A percentile compares a stretch with the other conserved stretches of the same genome.
Evolutionary conservation across 2,888 invertebrate genomes (phyloP).

Genomic region (Parasteatoda lunata): DNA sequence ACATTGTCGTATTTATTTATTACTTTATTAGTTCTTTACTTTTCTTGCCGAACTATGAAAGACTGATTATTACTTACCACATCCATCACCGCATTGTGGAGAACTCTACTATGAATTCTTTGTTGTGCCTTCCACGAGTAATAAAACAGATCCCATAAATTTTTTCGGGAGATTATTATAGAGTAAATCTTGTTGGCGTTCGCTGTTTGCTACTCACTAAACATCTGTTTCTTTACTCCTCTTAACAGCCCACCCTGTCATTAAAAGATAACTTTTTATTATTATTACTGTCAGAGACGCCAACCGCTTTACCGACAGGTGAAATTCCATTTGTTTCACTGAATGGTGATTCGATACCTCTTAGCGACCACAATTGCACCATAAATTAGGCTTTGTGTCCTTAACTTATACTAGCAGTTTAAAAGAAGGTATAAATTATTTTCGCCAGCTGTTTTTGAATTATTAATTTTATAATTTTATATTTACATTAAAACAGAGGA

Average conservation of each 20-base stretch:
- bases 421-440: too few relatives aligned
- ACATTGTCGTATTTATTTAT: too few relatives aligned
- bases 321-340: slow-evolving; percentile 23
- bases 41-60: too few relatives aligned
- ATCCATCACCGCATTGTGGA: too few relatives aligned
- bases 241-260: slow-evolving; percentile 20
- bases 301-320: slow-evolving; percentile 29
- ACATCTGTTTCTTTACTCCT: slow-evolving; percentile 28
- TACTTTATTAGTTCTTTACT: too few relatives aligned
- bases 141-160: not conserved
- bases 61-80: too few relatives aligned
- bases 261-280: slow-evolving; percentile 20
- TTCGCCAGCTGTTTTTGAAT: too few relatives aligned
- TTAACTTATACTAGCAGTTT: slow-evolving; percentile 1
- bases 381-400: slow-evolving; percentile 25
- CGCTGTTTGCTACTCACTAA: slow-evolving; percentile 2
- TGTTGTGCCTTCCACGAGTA: too few relatives aligned
- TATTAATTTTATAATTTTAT: too few relatives aligned
- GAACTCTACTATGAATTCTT: too few relatives aligned
- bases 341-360: not conserved
- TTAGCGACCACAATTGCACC: slow-evolving; percentile 16
- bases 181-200: not conserved
- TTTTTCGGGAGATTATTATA: not conserved
- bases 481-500: too few relatives aligned
- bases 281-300: not conserved